Evolutionary conservation across 2,888 invertebrate species (phyloP), one percentile per base, ranked within the genome.

Genomic region (Drosophila anomalata): DNA sequence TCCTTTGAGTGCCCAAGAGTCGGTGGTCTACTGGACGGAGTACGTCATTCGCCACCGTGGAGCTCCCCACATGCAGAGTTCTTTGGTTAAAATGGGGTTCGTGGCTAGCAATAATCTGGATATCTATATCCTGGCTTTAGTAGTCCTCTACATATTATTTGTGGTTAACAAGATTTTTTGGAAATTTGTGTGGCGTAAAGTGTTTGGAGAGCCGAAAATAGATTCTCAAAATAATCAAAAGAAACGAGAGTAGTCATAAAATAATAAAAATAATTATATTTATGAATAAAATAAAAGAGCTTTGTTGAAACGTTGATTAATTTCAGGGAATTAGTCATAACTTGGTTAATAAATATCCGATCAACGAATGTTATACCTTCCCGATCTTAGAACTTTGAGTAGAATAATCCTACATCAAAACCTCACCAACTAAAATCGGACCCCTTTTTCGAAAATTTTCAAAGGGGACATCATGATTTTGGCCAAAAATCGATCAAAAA

Each of bases 41-140:
- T 94, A 94, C 77, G 92, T 94, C 0, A 89, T 94, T 7, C 90
- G 94, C 17, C 91, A 94, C 80, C 92, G 92, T 47, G 94, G 94
- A 8, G 93, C 93, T 0, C 78, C 89, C 0, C 93, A 91, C 55
- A 90, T 94, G 75, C 93, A 93, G 71, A 93, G 93, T 84, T 92
- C 93, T 0, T 91, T 92, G 0, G 78, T 92, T 6, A 89, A 92
- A 17, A 79, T 94, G 70, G 91, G 86, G 58, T 91, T 92, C 88
- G 41, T 93, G 7, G 91, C 91, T 1, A 92, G 91, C 59, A 83
- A 79, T 22, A 93, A 93, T 91, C 33, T 93, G 5, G 94, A 94
- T 83, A 91, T 94, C 0, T 76, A 85, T 0, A 14, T 81, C 0
- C 11, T 76, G 41, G 41, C 11, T 8, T 5, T 3, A 11, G 1